phyloP scores from a whole-genome alignment of 2,797 vertebrate genomes.

The Sebastiscus tertius region DNA sequence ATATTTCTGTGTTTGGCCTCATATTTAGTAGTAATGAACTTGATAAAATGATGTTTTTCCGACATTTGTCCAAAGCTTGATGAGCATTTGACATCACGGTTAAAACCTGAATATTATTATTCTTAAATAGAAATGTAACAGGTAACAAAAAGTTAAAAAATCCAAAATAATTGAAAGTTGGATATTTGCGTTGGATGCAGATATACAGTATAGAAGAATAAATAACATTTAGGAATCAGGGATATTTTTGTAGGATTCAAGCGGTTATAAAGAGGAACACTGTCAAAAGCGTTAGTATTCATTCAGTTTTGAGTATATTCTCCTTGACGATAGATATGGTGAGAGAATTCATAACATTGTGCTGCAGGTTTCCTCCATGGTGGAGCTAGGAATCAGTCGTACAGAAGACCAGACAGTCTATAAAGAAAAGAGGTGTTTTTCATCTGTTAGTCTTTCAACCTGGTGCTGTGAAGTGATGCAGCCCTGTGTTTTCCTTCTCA shows the following conservation, averaged over 20 bases:
- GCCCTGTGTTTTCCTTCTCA: conserved; percentile 52
- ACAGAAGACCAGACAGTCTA: conserved; percentile 26
- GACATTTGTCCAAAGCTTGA: conserved; percentile 38
- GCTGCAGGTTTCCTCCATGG: conserved; percentile 54
- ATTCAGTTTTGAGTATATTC: conserved; percentile 60
- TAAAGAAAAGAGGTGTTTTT: conserved; percentile 59
- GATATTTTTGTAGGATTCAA: conserved; percentile 53
- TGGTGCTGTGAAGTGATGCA: conserved; percentile 55
- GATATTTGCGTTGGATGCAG: conserved; percentile 65
- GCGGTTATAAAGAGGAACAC: conserved; percentile 63
- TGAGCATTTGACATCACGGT: conserved; percentile 62
- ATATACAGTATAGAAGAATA: conserved; percentile 70
- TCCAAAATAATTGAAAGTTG: conserved; percentile 43
- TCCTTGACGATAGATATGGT: conserved; percentile 36
- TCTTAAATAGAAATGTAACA: conserved; percentile 64
- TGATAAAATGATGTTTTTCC: not conserved
- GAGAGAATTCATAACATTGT: conserved; percentile 59
- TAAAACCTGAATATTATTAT: conserved; percentile 69
- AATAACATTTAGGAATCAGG: conserved; percentile 59
- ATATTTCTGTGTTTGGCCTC: conserved; percentile 61
- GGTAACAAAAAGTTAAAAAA: conserved; percentile 67
- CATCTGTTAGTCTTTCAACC: conserved; percentile 48
- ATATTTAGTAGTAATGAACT: conserved; percentile 27
- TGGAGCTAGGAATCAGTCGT: conserved; percentile 27
- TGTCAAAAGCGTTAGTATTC: conserved; percentile 64